A percentile compares a stretch with the other conserved stretches of the same genome.
Conservation (phyloP, 1,140 invertebrate genomes). For the Charaxes varanes region DNA sequence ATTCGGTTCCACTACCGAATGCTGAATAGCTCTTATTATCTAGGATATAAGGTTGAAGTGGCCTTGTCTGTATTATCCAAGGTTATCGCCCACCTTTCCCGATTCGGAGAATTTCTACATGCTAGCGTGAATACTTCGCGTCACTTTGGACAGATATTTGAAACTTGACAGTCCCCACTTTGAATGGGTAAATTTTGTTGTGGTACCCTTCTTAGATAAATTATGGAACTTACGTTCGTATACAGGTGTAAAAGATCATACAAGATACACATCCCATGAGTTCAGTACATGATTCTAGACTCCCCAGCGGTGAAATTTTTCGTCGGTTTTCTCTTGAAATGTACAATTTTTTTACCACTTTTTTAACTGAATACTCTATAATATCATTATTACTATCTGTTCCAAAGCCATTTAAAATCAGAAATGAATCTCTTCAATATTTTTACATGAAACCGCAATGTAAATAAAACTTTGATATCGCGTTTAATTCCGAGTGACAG, state of each 20-base stretch:
- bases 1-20: too few species aligned
- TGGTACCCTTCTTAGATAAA: neutral
- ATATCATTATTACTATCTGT: too few species aligned
- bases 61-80: neutral
- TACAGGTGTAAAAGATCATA: neutral
- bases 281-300: too few species aligned
- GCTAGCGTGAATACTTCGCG: slow-evolving; percentile 5
- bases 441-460: too few species aligned
- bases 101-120: slow-evolving; percentile 6
- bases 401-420: too few species aligned
- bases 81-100: slow-evolving; percentile 2
- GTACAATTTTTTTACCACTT: too few species aligned
- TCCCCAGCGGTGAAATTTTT: too few species aligned
- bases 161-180: slow-evolving; percentile 15
- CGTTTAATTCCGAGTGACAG: too few species aligned
- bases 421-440: too few species aligned
- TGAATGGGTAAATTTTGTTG: slow-evolving; percentile 4
- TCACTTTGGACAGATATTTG: slow-evolving; percentile 17
- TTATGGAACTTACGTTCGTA: neutral
- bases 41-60: neutral
- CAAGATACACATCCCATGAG: neutral
- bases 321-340: too few species aligned
- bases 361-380: too few species aligned
- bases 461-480: too few species aligned
- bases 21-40: neutral